Percentiles rank a stretch among this genome's conserved stretches.
These are phyloP conservation scores for Notodonta ziczac DNA, from an alignment of 2,888 invertebrate species.

Conservation along the genomic window DNA sequence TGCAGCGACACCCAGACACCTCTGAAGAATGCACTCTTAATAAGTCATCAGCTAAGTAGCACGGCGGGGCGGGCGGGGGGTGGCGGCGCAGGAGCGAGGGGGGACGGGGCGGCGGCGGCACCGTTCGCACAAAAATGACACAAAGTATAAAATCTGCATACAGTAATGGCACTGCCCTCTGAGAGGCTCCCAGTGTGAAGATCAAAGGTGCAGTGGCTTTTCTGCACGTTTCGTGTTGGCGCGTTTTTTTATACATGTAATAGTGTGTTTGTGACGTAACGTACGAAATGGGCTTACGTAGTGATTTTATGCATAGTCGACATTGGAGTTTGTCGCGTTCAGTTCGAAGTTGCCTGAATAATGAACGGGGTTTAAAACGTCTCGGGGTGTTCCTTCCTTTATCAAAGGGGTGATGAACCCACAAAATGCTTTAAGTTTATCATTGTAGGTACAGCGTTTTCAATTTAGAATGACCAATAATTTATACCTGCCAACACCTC, in stretches of 20 bases:
- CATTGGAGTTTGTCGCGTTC: background rate
- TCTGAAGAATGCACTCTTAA: constrained; percentile 83
- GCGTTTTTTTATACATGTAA: constrained; percentile 40
- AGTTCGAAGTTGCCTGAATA: too few relatives aligned
- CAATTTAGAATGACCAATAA: too few relatives aligned
- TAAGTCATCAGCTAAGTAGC: constrained; percentile 85
- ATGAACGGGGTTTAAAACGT: too few relatives aligned
- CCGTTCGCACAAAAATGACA: constrained; percentile 76
- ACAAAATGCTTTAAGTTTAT: too few relatives aligned
- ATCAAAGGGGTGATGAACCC: too few relatives aligned
- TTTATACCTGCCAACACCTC: too few relatives aligned
- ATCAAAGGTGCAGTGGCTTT: constrained; percentile 69
- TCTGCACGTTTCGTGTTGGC: constrained; percentile 44
- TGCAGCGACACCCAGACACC: constrained; percentile 79
- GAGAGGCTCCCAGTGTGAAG: constrained; percentile 67
- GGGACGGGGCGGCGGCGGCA: constrained; percentile 25
- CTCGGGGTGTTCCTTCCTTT: too few relatives aligned
- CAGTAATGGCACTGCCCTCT: constrained; percentile 77
- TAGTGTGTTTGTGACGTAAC: constrained; percentile 20
- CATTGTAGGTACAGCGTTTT: too few relatives aligned
- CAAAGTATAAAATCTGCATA: constrained; percentile 83
- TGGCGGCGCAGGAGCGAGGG: constrained; percentile 28
- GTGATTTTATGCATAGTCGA: background rate
- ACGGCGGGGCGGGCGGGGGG: constrained; percentile 48
- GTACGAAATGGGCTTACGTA: background rate